A percentile compares a stretch with the other conserved stretches of the same genome.
Conservation (phyloP, 2,113 vertebrate genomes). For the Caloenas nicobarica region DNA sequence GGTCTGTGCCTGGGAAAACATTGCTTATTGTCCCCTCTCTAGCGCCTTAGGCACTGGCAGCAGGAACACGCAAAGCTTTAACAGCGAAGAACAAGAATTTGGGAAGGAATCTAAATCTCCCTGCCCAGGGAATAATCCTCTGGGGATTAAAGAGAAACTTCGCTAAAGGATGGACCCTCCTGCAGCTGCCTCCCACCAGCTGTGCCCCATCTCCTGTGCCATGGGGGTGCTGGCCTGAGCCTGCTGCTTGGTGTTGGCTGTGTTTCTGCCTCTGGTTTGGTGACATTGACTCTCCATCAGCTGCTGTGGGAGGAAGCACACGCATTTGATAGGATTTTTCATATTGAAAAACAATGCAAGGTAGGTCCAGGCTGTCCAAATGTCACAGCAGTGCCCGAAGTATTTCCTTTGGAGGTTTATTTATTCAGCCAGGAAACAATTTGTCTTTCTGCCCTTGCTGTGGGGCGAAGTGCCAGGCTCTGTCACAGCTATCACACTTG, state of each 20-base stretch:
- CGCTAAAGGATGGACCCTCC: background rate
- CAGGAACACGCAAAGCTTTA: background rate
- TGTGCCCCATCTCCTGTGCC: background rate
- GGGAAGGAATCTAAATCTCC: background rate
- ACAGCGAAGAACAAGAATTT: background rate
- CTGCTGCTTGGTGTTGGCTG: accelerated
- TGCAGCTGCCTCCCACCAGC: background rate
- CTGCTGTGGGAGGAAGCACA: background rate
- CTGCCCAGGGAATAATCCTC: background rate
- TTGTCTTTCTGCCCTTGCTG: background rate
- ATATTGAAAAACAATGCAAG: accelerated
- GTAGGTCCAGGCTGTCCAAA: background rate
- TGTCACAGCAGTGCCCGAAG: background rate
- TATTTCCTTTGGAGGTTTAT: background rate
- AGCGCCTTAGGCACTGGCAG: background rate
- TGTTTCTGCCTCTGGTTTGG: background rate
- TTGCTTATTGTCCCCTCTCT: background rate
- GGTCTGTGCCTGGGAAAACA: background rate
- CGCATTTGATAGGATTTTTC: background rate
- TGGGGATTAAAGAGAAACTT: background rate
- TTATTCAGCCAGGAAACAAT: background rate
- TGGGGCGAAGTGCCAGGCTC: background rate
- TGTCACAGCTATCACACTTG: background rate
- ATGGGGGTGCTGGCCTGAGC: background rate
- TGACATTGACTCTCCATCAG: background rate